Evolutionary conservation across 2,888 invertebrate species (phyloP), one percentile per base, ranked within the genome.

Genomic region (Iphiclides podalirius): DNA sequence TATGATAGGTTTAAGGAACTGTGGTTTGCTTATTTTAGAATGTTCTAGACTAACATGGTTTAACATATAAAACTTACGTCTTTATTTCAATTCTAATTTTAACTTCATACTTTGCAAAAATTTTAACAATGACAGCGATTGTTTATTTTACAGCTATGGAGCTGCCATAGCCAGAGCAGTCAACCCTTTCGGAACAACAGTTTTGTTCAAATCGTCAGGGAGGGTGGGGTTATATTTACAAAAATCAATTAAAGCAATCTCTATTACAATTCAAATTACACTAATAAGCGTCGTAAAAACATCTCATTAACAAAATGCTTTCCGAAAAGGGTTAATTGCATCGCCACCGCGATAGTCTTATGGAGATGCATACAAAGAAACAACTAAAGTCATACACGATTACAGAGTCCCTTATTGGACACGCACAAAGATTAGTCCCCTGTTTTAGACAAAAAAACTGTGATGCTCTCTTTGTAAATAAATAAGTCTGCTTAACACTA

Each of bases 401-500:
- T 33, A 33, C n/a, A n/a, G n/a, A n/a, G 31, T 31, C 31, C 31
- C n/a, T n/a, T 31, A 8, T 26, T 39, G n/a, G 13, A n/a, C n/a
- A 23, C 23, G 26, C 11, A 26, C 7, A n/a, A n/a, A n/a, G n/a
- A 6, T 13, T 31, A 66, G 58, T 69, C 55, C 47, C 52, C 58
- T 51, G 56, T 53, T 52, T 55, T 52, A 20, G 28, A 34, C 15
- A 49, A 38, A 43, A 44, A 40, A 50, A 84, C 84, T 87, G 86
- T 87, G 85, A 87, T 86, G 87, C 76, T 66, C 70, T 54, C 38
- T 60, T 65, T 56, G 51, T 60, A 78, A 86, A 87, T 87, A 86
- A 87, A 86, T 86, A 86, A 83, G 82, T 84, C 79, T 63, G 68
- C 86, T 87, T 87, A 87, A 79, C 84, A 83, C 83, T 84, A 85